Evolutionary conservation across 2,888 invertebrate genomes (phyloP), one percentile per base, ranked within the genome.

Genomic region (Taphrorychus bicolor): DNA sequence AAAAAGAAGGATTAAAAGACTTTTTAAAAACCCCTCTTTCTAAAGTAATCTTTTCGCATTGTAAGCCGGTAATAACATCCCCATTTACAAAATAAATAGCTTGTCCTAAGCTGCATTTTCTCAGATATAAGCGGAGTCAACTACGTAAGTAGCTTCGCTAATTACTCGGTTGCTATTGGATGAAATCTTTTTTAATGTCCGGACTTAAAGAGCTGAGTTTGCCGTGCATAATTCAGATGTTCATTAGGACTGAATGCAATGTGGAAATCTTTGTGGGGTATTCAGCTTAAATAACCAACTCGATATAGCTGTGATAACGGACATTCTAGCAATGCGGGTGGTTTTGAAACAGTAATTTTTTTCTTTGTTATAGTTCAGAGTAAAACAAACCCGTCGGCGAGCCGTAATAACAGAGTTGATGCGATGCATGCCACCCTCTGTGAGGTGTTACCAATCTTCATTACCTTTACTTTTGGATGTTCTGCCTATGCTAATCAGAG

Each of bases 401-500:
- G 87, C 87, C 68, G 85, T 89, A 66, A 81, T 89, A 64, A 81
- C 82, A 42, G 85, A 88, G n/a, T 82, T 92, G 5, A 81, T 87
- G 64, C 84, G 85, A 73, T 90, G 91, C 14, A 89, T 92, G 80
- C 81, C 85, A n/a, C 86, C 87, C 1, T 72, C 75, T 7, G 80
- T 86, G 2, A 80, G 86, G 56, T 82, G 84, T 11, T 85, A 82
- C 74, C 77, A 84, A 48, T 76, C 81, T 1, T 76, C 82, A 0
- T 69, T 73, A 1, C 81, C 84, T 0, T 79, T 93, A n/a, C 82
- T 88, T 23, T 77, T 91, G 41, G 94, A 95, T 74, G 81, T 91
- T 0, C 78, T 94, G 60, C 93, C 95, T 0, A 80, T 90, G 40
- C 78, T 95, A 52, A 85, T 90, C 2, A 85, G 88, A 62, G 86